Evolutionary conservation across 2,888 invertebrate species (phyloP).

Genomic region (Coleophora flavipennella): DNA sequence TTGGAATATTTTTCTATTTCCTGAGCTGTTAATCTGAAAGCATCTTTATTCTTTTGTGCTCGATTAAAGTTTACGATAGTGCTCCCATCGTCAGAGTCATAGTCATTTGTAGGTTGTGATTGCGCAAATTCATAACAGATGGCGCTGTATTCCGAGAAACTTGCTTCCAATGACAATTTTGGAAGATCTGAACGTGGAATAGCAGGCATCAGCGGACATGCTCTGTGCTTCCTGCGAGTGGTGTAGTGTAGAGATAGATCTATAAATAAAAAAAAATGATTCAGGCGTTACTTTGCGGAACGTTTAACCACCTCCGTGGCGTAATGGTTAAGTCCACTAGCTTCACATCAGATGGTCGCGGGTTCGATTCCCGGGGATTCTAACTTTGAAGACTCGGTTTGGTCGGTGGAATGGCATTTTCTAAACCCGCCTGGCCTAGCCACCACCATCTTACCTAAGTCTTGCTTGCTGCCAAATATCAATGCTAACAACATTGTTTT

Average conservation of each 20-base stretch:
- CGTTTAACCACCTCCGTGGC: no score
- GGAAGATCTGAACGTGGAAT: constrained; percentile 22
- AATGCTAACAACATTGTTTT: no score
- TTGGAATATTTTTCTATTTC: constrained; percentile 37
- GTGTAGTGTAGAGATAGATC: constrained; percentile 28
- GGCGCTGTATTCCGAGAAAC: constrained; percentile 24
- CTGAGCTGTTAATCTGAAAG: constrained; percentile 24
- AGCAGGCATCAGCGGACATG: constrained; percentile 30
- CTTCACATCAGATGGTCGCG: no score
- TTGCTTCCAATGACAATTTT: constrained; percentile 17
- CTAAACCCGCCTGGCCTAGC: no score
- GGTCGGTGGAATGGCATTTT: no score
- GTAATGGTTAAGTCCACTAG: no score
- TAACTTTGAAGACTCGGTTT: no score
- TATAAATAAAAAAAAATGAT: constrained; percentile 19
- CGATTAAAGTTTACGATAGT: constrained; percentile 16
- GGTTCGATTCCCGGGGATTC: no score
- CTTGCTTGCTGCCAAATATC: no score
- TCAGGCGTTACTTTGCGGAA: no score
- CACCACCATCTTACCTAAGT: no score
- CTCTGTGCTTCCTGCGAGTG: constrained; percentile 30
- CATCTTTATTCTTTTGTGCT: constrained; percentile 6
- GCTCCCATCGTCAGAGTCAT: constrained; percentile 25
- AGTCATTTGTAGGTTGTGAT: constrained; percentile 3
- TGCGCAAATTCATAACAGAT: constrained; percentile 21